Base-by-base conservation (phyloP, 1,140 invertebrate genomes). In the Drosophila prosaltans region DNA sequence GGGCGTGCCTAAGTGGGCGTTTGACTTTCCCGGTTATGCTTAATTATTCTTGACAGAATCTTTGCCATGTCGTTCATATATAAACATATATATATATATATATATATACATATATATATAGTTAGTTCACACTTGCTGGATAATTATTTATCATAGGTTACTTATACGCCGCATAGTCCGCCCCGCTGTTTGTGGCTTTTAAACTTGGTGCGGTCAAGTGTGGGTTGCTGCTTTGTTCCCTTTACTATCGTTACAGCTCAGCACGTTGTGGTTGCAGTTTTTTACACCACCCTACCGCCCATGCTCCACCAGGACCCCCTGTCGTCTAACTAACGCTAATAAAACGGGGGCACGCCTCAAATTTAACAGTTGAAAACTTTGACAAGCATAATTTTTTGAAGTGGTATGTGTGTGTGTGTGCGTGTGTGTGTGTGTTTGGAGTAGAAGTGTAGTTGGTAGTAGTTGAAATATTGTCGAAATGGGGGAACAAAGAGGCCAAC, bases 1-100 rank as follows among this genome's bases (percentile, higher is more conserved):
- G 48, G 82, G 78, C 82, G 82, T 86, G 82, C 60, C 82, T 64
- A 85, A 85, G 82, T 79, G 79, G 78, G 78, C 65, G 72, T 65
- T 48, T 74, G 36, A 39, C 16, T 39, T 48, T 36, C 21, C 26
- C 60, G 36, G 58, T 61, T 59, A 65, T 65, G 72, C 72, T 61
- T 81, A 78, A 86, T 86, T 86, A 65, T 68, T 60, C 60, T 51
- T 51, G 24, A 51, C 21, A 48, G 67, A 75, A 72, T 75, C 68
- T 59, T 59, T 36, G 74, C 64, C 61, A 75, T 62, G 58, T 36
- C 43, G 6, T 36, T 6, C 6, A 36, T 36, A 36, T 36, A 36
- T 36, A 36, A 4, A 36, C 6, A 2, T 36, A 36, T 36, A 30
- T 30, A 30, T 30, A 30, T 30, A 30, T 30, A 30, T 30, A 4